These are phyloP conservation scores for Crypturellus undulatus DNA, from an alignment of 2,113 vertebrate genomes.

Conservation along the genomic window DNA sequence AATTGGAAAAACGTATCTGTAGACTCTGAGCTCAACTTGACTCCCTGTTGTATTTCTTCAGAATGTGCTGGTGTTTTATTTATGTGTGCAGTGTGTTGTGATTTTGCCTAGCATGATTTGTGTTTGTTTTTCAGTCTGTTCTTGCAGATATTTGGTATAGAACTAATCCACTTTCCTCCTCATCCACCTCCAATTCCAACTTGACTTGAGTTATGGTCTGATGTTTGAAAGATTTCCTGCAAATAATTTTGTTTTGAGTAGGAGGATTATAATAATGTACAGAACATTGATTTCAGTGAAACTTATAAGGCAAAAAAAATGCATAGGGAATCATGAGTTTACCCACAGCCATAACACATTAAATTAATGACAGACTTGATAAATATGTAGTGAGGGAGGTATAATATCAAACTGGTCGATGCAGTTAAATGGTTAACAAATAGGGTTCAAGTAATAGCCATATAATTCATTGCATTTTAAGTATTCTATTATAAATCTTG, in stretches of 20 bases:
- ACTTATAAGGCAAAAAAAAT: not conserved
- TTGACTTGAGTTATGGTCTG: constrained; percentile 28
- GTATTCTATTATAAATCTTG: not conserved
- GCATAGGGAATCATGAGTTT: not conserved
- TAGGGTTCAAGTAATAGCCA: not conserved
- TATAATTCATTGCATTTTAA: not conserved
- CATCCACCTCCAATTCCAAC: not conserved
- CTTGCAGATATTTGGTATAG: constrained; percentile 16
- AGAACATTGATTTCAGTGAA: constrained; percentile 16
- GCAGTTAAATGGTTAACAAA: not conserved
- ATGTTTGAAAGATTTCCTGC: constrained; percentile 30
- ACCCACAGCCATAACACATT: not conserved
- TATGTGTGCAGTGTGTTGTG: constrained; percentile 4
- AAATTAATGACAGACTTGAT: not conserved
- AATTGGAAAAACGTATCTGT: constrained; percentile 16
- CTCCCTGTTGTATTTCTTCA: constrained; percentile 29
- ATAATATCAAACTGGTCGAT: not conserved
- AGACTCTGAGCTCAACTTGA: not conserved
- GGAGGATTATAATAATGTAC: constrained; percentile 26
- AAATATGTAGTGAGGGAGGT: not conserved
- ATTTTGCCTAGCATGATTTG: constrained; percentile 39
- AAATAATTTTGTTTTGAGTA: constrained; percentile 43
- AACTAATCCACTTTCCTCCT: constrained; percentile 13
- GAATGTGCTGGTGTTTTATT: constrained; percentile 47
- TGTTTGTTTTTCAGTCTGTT: constrained; percentile 55